Conservation (phyloP, 2,113 vertebrate genomes). For the Clarias macrocephalus region DNA sequence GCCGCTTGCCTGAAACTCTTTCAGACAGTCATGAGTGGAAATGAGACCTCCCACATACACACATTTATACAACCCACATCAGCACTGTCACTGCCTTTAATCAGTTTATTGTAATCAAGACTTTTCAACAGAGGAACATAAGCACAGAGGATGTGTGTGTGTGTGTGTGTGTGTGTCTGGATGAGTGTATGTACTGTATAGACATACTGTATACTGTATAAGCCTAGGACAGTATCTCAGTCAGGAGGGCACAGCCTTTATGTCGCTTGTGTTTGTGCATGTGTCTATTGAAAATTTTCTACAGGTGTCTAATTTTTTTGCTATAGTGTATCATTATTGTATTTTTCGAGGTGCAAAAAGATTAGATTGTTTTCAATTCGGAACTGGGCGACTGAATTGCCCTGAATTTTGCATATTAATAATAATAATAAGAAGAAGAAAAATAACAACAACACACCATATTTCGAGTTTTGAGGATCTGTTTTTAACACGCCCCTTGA, state of each 20-base stretch:
- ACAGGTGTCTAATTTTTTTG: neutral
- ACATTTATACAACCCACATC: neutral
- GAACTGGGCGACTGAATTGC: too few species aligned
- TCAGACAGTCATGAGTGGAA: neutral
- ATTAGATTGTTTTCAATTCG: too few species aligned
- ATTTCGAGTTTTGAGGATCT: too few species aligned
- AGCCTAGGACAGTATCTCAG: neutral
- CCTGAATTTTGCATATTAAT: too few species aligned
- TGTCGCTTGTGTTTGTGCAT: neutral
- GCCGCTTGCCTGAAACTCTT: neutral
- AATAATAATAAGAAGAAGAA: too few species aligned
- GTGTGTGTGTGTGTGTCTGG: neutral
- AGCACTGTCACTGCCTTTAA: neutral
- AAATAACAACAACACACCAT: too few species aligned
- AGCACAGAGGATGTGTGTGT: neutral
- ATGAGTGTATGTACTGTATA: slow-evolving; percentile 25
- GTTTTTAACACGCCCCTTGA: too few species aligned
- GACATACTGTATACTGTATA: neutral
- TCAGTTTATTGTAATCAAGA: slow-evolving; percentile 18
- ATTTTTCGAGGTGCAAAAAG: too few species aligned
- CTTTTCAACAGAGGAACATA: slow-evolving; percentile 11
- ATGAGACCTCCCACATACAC: neutral
- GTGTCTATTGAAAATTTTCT: neutral
- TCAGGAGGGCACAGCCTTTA: neutral
- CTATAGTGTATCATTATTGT: neutral